Conservation (phyloP, 2,113 vertebrate genomes). For the Ctenodactylus gundi region DNA sequence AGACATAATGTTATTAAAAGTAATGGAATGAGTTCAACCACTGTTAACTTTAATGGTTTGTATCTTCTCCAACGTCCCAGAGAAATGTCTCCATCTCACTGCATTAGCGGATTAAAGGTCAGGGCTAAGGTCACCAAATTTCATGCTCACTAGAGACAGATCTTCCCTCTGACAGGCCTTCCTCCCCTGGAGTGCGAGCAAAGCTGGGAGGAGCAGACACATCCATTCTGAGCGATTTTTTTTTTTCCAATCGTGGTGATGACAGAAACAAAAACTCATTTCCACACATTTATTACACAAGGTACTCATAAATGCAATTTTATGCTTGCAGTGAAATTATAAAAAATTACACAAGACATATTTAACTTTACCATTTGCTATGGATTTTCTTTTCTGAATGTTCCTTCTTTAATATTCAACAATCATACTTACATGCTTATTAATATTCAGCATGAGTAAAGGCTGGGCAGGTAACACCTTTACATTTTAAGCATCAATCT, state of each 20-base stretch:
- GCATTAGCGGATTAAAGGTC: slow-evolving; percentile 69
- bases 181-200: background rate
- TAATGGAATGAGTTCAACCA: slow-evolving; percentile 80
- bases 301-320: slow-evolving; percentile 16
- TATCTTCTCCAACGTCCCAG: slow-evolving; percentile 67
- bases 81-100: slow-evolving; percentile 73
- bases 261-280: background rate
- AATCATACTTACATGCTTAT: slow-evolving; percentile 34
- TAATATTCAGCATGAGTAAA: slow-evolving; percentile 64
- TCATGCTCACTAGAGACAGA: slow-evolving; percentile 35
- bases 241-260: background rate
- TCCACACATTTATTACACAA: slow-evolving; percentile 43
- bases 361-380: slow-evolving; percentile 29
- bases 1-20: slow-evolving; percentile 85
- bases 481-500: slow-evolving; percentile 68
- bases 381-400: background rate
- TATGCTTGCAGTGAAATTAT: slow-evolving; percentile 52
- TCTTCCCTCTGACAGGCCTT: slow-evolving; percentile 1
- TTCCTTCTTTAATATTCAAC: slow-evolving; percentile 67
- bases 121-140: slow-evolving; percentile 62
- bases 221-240: background rate
- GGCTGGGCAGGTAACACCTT: slow-evolving; percentile 55
- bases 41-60: slow-evolving; percentile 79
- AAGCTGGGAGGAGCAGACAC: background rate
- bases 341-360: slow-evolving; percentile 29